These are phyloP conservation scores for Callipepla californica DNA, from an alignment of 2,113 vertebrate species.

Conservation along the genomic window DNA sequence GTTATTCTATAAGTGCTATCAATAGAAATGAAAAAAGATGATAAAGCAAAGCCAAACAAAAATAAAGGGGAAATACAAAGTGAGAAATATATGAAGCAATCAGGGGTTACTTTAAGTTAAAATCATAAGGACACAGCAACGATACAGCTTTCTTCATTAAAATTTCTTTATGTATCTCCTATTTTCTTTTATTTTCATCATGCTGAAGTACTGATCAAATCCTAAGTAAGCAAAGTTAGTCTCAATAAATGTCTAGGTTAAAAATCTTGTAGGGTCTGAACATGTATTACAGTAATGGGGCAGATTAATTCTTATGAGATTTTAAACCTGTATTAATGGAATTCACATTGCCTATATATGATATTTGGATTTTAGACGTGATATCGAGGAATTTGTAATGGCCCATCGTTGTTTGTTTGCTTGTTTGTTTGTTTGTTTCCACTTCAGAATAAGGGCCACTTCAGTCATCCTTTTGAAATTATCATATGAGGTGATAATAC, in stretches of 20 bases:
- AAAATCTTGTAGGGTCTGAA: neutral
- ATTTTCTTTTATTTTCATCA: neutral
- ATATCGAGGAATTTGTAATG: neutral
- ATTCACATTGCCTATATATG: neutral
- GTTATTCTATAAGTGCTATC: neutral
- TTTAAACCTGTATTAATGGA: neutral
- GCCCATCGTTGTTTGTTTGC: neutral
- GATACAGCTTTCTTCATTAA: neutral
- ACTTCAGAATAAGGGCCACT: neutral
- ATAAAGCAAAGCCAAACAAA: neutral
- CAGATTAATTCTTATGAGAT: neutral
- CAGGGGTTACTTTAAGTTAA: neutral
- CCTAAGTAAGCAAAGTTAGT: neutral
- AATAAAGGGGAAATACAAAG: neutral
- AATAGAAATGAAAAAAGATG: neutral
- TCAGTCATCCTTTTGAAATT: neutral
- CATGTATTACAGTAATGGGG: neutral
- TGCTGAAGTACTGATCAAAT: neutral
- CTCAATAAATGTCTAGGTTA: neutral
- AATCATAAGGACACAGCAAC: neutral
- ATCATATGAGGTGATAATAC: neutral
- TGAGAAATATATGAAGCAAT: neutral
- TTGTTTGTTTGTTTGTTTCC: neutral
- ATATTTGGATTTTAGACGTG: neutral
- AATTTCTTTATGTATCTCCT: neutral